phyloP scores from a whole-genome alignment of 2,888 invertebrate genomes.

The Andrena hattorfiana region DNA sequence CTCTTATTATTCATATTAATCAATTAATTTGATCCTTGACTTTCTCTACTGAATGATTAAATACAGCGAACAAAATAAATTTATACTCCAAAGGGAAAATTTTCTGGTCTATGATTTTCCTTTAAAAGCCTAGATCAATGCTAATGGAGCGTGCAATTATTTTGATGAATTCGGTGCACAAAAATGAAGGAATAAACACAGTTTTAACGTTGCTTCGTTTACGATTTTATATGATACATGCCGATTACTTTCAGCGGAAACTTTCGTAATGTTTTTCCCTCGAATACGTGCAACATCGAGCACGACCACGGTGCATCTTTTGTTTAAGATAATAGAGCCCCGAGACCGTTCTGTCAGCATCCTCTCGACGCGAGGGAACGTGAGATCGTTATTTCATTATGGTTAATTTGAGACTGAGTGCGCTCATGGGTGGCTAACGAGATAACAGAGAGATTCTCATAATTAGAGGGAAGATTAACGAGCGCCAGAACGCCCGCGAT shows the following conservation, averaged over 20 bases:
- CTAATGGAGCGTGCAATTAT: no score
- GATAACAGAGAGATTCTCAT: slow-evolving; percentile 77
- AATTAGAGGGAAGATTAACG: slow-evolving; percentile 82
- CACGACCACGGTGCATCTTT: slow-evolving; percentile 52
- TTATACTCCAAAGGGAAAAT: background rate
- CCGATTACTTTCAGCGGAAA: background rate
- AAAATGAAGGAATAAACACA: no score
- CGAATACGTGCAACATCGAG: slow-evolving; percentile 43
- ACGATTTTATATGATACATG: background rate
- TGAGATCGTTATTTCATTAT: slow-evolving; percentile 82
- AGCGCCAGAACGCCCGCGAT: slow-evolving; percentile 64
- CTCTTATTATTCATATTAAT: no score
- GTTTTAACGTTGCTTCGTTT: no score
- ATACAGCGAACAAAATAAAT: background rate
- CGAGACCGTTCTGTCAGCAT: slow-evolving; percentile 76
- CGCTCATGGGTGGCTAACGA: slow-evolving; percentile 72
- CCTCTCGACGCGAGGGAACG: slow-evolving; percentile 75
- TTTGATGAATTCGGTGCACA: no score
- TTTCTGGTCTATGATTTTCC: background rate
- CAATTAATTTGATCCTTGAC: no score
- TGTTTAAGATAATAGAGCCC: slow-evolving; percentile 66
- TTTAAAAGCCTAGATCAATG: background rate
- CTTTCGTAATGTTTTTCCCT: background rate
- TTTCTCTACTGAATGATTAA: background rate
- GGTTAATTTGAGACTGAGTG: slow-evolving; percentile 81